phyloP scores from a whole-genome alignment of 2,797 vertebrate genomes.

The Myoxocephalus aenaeus region DNA sequence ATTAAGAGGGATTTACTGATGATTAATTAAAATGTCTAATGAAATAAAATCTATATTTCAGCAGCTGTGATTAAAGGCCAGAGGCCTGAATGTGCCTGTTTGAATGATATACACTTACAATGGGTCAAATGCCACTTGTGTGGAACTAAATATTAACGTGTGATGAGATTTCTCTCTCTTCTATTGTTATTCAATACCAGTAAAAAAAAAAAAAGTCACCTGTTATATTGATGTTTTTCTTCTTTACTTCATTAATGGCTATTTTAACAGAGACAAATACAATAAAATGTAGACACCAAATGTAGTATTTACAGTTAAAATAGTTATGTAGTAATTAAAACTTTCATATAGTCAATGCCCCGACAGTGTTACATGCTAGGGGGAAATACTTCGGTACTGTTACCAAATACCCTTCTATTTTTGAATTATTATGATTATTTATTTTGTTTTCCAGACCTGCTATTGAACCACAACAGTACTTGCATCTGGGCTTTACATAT shows the following conservation, averaged over 20 bases:
- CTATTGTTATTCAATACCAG: not conserved
- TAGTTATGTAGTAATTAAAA: not conserved
- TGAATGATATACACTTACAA: constrained; percentile 1
- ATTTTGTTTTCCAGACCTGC: too few relatives aligned
- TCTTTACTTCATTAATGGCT: not conserved
- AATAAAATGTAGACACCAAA: not conserved
- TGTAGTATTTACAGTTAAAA: not conserved
- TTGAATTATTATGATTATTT: too few relatives aligned
- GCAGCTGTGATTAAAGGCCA: not conserved
- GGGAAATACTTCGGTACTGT: too few relatives aligned
- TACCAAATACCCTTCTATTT: too few relatives aligned
- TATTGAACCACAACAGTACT: too few relatives aligned
- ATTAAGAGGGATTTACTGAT: constrained; percentile 1
- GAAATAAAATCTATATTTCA: not conserved
- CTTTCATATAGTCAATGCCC: not conserved
- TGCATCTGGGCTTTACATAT: too few relatives aligned
- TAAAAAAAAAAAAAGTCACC: not conserved
- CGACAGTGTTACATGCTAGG: not conserved
- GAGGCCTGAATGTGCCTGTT: not conserved
- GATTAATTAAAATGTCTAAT: constrained; percentile 12
- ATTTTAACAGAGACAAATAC: not conserved
- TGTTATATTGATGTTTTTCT: not conserved
- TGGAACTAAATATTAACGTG: not conserved
- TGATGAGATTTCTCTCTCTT: not conserved
- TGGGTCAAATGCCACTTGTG: not conserved